Base-by-base conservation (phyloP, 37 sponge, comb jelly and placozoan species). In the Trichoplax adhaerens region DNA sequence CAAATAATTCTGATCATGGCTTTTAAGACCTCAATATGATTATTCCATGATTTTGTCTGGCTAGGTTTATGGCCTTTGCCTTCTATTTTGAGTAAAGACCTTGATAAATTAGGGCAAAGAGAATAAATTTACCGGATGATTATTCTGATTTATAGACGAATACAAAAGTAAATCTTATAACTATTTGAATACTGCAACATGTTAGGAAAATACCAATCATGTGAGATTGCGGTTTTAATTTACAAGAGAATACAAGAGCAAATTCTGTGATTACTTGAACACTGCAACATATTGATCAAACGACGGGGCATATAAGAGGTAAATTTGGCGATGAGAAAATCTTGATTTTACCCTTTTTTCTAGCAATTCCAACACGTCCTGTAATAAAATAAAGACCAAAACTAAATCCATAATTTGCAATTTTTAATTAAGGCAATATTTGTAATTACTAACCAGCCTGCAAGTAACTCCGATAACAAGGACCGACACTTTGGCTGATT, bases 331-430 rank as follows among this genome's bases (percentile, higher is more conserved):
- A 65, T 95, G 91, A 5, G 97, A 95, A 58, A 88, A 95, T 10
- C 97, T 74, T 1, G 97, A 95, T 61, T 81, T 81, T 1, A 95
- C 92, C 12, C 97, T 69, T 78, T 95, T 95, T 77, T 95, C 97
- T 55, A 95, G 68, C 5, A 88, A 69, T 72, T 91, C 92, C 58
- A 85, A 74, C 1, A 83, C 86, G 83, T 95, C 91, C 86, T 93
- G 52, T 48, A 73, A 4, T 52, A 7, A 76, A 29, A 60, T 10
- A 12, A 52, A 10, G 4, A 72, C 12, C 3, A 2, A 77, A 73
- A 65, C n/a, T 71, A 62, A 12, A 46, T 7, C 12, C 58, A 7
- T 6, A 57, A 7, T 8, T 71, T n/a, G 12, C 12, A n/a, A 7
- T 54, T 57, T 67, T 5, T 65, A 59, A 49, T 52, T 1, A 53